A percentile compares a stretch with the other conserved stretches of the same genome.
Conservation (phyloP, 2,113 vertebrate species). For the Grammomys surdaster region DNA sequence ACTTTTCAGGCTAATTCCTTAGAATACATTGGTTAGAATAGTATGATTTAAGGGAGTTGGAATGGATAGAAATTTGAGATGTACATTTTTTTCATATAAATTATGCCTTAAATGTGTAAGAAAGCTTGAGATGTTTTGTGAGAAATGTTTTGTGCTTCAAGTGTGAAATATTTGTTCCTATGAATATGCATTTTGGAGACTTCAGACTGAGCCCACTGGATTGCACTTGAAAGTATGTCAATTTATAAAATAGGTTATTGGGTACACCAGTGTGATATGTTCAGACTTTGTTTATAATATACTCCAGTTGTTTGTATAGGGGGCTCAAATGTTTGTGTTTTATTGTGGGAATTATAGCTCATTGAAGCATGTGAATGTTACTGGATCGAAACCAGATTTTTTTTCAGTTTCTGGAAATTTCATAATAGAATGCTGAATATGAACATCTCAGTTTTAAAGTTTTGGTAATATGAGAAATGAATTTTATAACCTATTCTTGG, state of each 20-base stretch:
- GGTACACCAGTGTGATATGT: neutral
- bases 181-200: conserved; percentile 58
- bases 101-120: conserved; percentile 49
- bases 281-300: conserved; percentile 22
- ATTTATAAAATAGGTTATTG: conserved; percentile 46
- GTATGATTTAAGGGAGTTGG: neutral
- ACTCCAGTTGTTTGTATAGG: neutral
- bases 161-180: conserved; percentile 24
- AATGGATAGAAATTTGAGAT: conserved; percentile 49
- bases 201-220: neutral
- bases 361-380: neutral
- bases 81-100: conserved; percentile 61
- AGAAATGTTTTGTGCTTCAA: conserved; percentile 24
- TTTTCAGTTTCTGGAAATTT: conserved; percentile 48
- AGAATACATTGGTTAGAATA: neutral
- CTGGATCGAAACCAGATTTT: conserved; percentile 40
- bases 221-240: conserved; percentile 49
- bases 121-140: conserved; percentile 35
- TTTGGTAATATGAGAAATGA: conserved; percentile 50
- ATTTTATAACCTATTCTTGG: conserved; percentile 43
- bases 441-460: conserved; percentile 46
- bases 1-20: conserved; percentile 42
- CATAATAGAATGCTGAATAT: conserved; percentile 4
- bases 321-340: conserved; percentile 41
- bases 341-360: neutral